Percentiles rank a stretch among this genome's conserved stretches.
phyloP scores from a whole-genome alignment of 2,888 invertebrate genomes.

The Melanchra persicariae region DNA sequence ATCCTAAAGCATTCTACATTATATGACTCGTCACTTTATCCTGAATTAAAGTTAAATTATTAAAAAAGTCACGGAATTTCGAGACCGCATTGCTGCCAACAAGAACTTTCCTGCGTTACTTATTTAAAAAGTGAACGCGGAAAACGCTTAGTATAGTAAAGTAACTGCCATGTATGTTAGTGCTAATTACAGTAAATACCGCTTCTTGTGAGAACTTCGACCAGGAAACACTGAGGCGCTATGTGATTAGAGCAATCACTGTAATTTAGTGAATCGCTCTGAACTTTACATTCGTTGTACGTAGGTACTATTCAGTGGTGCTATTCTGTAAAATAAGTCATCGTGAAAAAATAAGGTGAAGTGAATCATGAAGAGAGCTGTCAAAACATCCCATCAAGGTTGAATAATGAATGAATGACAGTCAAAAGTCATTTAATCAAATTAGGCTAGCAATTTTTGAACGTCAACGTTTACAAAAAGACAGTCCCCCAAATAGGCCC shows the following conservation, averaged over 20 bases:
- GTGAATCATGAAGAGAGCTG: background rate
- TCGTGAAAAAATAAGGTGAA: too few relatives aligned
- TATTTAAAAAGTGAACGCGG: slow-evolving; percentile 59
- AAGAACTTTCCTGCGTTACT: slow-evolving; percentile 41
- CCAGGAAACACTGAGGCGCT: slow-evolving; percentile 46
- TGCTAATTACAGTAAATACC: slow-evolving; percentile 50
- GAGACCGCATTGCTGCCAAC: slow-evolving; percentile 3
- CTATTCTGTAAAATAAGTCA: too few relatives aligned
- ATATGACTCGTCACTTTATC: too few relatives aligned
- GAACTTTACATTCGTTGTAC: slow-evolving; percentile 16
- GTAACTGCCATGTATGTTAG: slow-evolving; percentile 31
- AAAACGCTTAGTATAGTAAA: slow-evolving; percentile 48
- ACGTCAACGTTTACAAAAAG: too few relatives aligned
- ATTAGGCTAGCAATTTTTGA: too few relatives aligned
- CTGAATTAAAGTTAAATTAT: background rate
- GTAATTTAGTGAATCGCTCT: slow-evolving; percentile 25
- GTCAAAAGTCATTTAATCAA: too few relatives aligned
- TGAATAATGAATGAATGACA: too few relatives aligned
- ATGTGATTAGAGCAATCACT: slow-evolving; percentile 36
- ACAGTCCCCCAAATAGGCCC: too few relatives aligned
- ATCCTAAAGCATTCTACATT: too few relatives aligned
- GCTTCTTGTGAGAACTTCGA: slow-evolving; percentile 33
- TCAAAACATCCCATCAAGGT: too few relatives aligned
- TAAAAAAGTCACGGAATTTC: background rate
- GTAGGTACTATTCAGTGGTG: background rate